Conservation (phyloP, 2,888 invertebrate genomes). For the Trypoxylon attenuatum region DNA sequence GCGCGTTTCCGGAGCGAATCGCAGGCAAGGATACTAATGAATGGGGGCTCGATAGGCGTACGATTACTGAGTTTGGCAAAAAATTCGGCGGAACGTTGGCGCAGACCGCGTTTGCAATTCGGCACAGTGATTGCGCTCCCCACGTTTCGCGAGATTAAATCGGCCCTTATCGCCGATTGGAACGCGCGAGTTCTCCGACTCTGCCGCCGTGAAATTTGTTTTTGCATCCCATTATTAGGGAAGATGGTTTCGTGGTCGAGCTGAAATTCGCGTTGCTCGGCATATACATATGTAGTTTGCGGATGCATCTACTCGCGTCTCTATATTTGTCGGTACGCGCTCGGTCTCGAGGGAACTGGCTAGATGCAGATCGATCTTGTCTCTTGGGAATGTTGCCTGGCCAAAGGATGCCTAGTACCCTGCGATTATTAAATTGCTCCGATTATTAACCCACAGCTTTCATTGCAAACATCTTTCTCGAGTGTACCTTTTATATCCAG, state of each 20-base stretch:
- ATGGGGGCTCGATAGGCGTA: background rate
- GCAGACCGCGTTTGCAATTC: slow-evolving; percentile 5
- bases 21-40: slow-evolving; percentile 17
- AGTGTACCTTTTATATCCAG: too few species aligned
- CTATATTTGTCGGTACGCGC: too few species aligned
- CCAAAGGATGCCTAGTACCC: slow-evolving; percentile 7
- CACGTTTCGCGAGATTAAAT: slow-evolving; percentile 12
- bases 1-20: background rate
- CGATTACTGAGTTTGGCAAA: background rate
- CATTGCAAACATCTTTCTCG: slow-evolving; percentile 5
- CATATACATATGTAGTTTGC: background rate
- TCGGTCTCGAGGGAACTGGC: slow-evolving; percentile 2
- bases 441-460: slow-evolving; percentile 38
- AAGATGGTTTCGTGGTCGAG: slow-evolving; percentile 1
- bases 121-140: slow-evolving; percentile 10
- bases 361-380: slow-evolving; percentile 42
- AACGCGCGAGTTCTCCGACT: slow-evolving; percentile 5
- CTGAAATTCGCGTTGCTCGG: background rate
- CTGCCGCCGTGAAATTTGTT: slow-evolving; percentile 10
- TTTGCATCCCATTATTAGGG: slow-evolving; percentile 26
- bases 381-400: slow-evolving; percentile 25
- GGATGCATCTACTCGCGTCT: too few species aligned
- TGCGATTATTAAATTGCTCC: slow-evolving; percentile 48
- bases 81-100: background rate
- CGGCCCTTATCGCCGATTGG: slow-evolving; percentile 12